Base-by-base conservation (phyloP, 2,888 invertebrate species). In the Dilophus febrilis region DNA sequence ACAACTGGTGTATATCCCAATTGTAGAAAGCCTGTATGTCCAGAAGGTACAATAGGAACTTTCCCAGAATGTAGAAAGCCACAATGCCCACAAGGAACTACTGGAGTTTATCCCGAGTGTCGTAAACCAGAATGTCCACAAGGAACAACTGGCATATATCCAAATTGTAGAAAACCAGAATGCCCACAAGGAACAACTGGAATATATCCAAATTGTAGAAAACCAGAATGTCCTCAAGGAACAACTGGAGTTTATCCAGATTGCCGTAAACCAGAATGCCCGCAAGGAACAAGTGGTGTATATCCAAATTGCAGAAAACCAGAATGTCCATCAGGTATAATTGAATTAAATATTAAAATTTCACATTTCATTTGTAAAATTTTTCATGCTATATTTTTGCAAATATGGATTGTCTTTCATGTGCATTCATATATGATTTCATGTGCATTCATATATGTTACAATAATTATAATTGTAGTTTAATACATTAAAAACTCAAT, bases 111-210 rank as follows among this genome's bases (percentile, higher is more conserved):
- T 11, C 26, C 26, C 7, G 28, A 27, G 13, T 36, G 27, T 12
- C 8, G 12, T 16, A 26, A 10, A 12, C 26, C 26, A 22, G 5
- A 26, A n/a, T 26, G 26, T 28, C 27, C 27, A 26, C 10, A n/a
- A 36, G 36, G 36, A 26, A 36, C 36, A 27, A 36, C 26, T 26
- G 36, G 36, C 3, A 17, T 36, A 14, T 36, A 36, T 36, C 36
- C 36, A 22, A 36, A 36, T n/a, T 36, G 36, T 17, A n/a, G 14
- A 17, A 29, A 30, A 17, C 29, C 29, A 29, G 17, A 37, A 19
- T 37, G 37, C 26, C 37, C 37, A 14, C 37, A 4, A 37, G 37
- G 37, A 36, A 36, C 36, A 26, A 36, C 36, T 10, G 36, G 36
- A 13, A 10, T n/a, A 10, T 36, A 36, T 36, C 36, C 36, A 36